Conservation (phyloP, 2,797 vertebrate genomes). For the Eutrigla gurnardus region DNA sequence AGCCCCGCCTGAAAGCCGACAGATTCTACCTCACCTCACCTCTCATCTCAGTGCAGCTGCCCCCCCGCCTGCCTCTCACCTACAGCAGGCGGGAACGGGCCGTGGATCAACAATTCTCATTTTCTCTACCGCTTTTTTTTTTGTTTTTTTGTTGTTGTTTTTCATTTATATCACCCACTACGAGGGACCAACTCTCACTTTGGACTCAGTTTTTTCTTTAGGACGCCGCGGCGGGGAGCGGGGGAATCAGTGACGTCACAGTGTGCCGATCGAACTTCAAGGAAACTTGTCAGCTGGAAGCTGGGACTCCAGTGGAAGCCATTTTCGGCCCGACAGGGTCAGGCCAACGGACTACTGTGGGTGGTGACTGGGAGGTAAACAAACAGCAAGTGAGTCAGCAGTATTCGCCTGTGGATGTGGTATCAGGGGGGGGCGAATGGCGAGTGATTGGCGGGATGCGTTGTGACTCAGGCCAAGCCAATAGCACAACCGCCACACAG, state of each 20-base stretch:
- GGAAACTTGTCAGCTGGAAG: conserved; percentile 37
- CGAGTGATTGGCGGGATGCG: background rate
- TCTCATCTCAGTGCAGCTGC: conserved; percentile 66
- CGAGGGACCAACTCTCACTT: conserved; percentile 66
- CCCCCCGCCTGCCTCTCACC: conserved; percentile 47
- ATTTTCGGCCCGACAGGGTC: conserved; percentile 50
- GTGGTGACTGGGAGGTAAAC: conserved; percentile 38
- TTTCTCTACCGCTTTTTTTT: background rate
- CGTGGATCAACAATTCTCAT: conserved; percentile 32
- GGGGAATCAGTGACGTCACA: conserved; percentile 17
- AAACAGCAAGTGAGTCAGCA: conserved; percentile 44
- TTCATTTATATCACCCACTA: conserved; percentile 35
- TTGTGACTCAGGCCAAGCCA: conserved; percentile 48
- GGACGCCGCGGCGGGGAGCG: conserved; percentile 22
- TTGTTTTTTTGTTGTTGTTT: background rate
- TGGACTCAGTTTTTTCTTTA: conserved; percentile 40
- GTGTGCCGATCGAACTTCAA: conserved; percentile 36
- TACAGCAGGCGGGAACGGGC: conserved; percentile 20
- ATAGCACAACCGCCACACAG: conserved; percentile 9
- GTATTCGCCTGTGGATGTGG: conserved; percentile 44
- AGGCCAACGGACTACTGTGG: conserved; percentile 41
- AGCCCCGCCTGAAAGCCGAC: conserved; percentile 57
- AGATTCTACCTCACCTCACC: conserved; percentile 85
- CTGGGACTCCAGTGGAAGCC: conserved; percentile 59
- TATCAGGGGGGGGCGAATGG: conserved; percentile 17